Evolutionary conservation across 2,888 invertebrate genomes (phyloP), one percentile per base, ranked within the genome.

Genomic region (Alsophila aescularia): DNA sequence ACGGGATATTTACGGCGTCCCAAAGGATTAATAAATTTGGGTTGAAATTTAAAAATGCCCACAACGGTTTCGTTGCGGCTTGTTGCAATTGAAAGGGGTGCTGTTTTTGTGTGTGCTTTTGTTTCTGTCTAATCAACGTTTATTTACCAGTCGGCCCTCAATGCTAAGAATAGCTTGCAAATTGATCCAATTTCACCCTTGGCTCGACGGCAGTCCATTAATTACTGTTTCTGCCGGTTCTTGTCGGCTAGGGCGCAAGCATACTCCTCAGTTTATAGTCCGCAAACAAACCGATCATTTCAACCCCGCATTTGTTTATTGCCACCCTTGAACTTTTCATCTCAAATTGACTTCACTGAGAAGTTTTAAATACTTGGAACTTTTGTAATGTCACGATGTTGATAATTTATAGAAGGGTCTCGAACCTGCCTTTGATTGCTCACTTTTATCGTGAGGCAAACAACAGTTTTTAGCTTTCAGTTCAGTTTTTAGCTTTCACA

Each of bases 101-200:
- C 16, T 41, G 32, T 66, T 66, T 52, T 40, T 58, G 47, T 62
- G 52, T 52, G 49, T 39, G 41, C 36, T 35, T 62, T 62, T 64
- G 71, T 60, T 59, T 64, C 43, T 60, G 68, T 64, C 74, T 75
- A 77, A 83, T 84, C 77, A 81, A 75, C 76, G 73, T 78, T 77
- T 77, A 73, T 72, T 75, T 75, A 73, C 73, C 70, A 66, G 60
- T 64, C 61, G 58, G 67, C 75, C 76, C 78, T 77, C 82, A 72
- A 75, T 78, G 70, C 74, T 72, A 77, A 78, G 79, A 85, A 87
- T 84, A 77, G 80, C 79, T 76, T 70, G 83, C 79, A 85, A 90
- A 90, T 89, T 88, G 85, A 86, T 86, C 87, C 80, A 81, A 90
- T 87, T 89, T 83, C 83, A 85, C 84, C 87, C 86, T 79, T 73